phyloP scores from a whole-genome alignment of 2,888 invertebrate species.

The Adelphocoris suturalis region DNA sequence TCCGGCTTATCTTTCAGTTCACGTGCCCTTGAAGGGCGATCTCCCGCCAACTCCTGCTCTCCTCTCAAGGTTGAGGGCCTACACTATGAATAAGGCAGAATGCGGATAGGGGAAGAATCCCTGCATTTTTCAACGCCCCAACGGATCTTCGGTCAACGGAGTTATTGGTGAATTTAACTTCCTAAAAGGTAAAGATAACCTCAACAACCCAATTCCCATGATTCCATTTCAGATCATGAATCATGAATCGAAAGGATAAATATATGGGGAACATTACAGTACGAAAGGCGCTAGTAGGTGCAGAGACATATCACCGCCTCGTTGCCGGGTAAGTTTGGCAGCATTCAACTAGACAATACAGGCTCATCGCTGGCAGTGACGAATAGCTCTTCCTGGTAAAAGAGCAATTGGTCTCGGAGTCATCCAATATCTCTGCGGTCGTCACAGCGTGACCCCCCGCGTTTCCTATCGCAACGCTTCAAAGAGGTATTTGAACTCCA shows the following conservation, averaged over 20 bases:
- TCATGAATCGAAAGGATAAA: too few relatives aligned
- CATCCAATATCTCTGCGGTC: conserved; percentile 7
- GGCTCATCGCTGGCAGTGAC: too few relatives aligned
- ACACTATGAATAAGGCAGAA: conserved; percentile 10
- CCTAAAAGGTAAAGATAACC: too few relatives aligned
- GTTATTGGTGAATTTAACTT: too few relatives aligned
- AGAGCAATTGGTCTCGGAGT: conserved; percentile 41
- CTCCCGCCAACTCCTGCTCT: neutral
- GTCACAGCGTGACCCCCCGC: conserved; percentile 29
- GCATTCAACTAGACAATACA: too few relatives aligned
- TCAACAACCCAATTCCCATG: too few relatives aligned
- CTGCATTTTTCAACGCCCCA: conserved; percentile 19
- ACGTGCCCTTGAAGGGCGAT: conserved; percentile 38
- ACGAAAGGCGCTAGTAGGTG: too few relatives aligned
- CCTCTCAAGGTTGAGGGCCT: conserved; percentile 17
- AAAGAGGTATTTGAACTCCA: conserved; percentile 44
- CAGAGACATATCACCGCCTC: too few relatives aligned
- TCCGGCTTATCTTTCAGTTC: conserved; percentile 27
- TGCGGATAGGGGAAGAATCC: neutral
- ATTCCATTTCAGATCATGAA: too few relatives aligned
- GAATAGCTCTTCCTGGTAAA: conserved; percentile 4
- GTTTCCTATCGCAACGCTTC: neutral
- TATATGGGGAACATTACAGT: too few relatives aligned
- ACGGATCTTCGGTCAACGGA: neutral
- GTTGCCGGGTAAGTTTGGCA: too few relatives aligned